Percentiles rank a stretch among this genome's conserved stretches.
phyloP scores from a whole-genome alignment of 2,113 vertebrate genomes.

The Galeopterus variegatus region DNA sequence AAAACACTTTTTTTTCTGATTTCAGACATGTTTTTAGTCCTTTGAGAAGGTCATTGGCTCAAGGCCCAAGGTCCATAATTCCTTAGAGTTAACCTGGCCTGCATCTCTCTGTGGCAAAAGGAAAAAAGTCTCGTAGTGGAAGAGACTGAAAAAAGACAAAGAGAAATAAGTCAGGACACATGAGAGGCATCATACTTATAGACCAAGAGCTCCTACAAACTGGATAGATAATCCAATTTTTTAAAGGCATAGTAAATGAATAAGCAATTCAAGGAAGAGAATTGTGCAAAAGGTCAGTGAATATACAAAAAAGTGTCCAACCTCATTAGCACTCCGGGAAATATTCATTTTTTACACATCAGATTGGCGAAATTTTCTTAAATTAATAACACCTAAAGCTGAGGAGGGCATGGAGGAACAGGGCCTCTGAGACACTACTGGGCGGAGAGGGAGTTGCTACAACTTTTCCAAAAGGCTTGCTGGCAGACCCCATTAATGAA shows the following conservation, averaged over 20 bases:
- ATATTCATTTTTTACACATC: neutral
- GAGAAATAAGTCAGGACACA: neutral
- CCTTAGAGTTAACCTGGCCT: neutral
- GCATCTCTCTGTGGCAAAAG: neutral
- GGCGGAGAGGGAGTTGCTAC: accelerated
- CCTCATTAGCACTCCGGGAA: neutral
- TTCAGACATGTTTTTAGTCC: neutral
- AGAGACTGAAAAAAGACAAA: neutral
- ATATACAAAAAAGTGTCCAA: neutral
- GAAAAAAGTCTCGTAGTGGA: neutral
- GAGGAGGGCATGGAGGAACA: neutral
- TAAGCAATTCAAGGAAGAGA: conserved; percentile 45
- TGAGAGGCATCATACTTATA: neutral
- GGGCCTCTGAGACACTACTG: neutral
- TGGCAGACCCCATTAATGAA: neutral
- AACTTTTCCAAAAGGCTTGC: neutral
- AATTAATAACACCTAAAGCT: neutral
- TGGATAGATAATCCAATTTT: neutral
- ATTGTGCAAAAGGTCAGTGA: neutral
- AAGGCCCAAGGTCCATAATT: neutral
- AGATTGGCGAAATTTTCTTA: neutral
- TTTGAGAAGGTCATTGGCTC: neutral
- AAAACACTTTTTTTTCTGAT: neutral
- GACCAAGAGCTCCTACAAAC: neutral
- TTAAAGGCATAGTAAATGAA: neutral